Evolutionary conservation across 2,797 vertebrate genomes (phyloP), one percentile per base, ranked within the genome.

Genomic region (Syncerus caffer): DNA sequence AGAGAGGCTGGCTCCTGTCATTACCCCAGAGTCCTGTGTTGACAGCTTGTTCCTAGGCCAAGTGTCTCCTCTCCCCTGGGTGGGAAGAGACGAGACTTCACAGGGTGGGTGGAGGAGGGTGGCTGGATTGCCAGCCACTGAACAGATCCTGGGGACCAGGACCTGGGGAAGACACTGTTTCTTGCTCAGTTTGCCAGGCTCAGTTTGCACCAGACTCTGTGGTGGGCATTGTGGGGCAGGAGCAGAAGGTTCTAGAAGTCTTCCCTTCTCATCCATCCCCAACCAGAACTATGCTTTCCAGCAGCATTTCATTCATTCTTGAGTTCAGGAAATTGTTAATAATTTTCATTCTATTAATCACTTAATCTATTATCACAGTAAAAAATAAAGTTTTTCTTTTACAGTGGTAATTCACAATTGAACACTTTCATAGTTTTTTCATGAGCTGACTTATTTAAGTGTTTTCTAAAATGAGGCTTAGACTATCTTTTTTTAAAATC

Each of bases 361-460:
- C 53, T 76, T 90, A 83, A 67, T 42, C 29, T 93, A 51, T 84
- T 51, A 62, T 50, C 19, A 78, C 60, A 34, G 38, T 76, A 55
- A 94, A 92, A 92, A 50, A 45, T 71, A 10, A 27, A 89, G 90
- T 76, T 96, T 64, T 74, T 74, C 42, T 95, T 95, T 82, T 76
- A 34, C 21, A 31, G 21, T 31, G 34, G 45, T 80, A 51, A 85
- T 58, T 85, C 15, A 51, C 47, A 64, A 42, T 1, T 38, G 34
- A 78, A 71, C 25, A 67, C 85, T 89, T 95, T 55, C 82, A 53
- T 21, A 86, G 67, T 50, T 38, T 91, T 86, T 86, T 60, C 76
- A 16, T n/a, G 31, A 79, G 55, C n/a, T 64, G 64, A 62, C 17
- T n/a, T 82, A 21, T 60, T 64, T 92, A 89, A 85, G 19, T 55